A percentile compares a stretch with the other conserved stretches of the same genome.
Conservation (phyloP, 2,888 invertebrate species). For the Eilema sororculum region DNA sequence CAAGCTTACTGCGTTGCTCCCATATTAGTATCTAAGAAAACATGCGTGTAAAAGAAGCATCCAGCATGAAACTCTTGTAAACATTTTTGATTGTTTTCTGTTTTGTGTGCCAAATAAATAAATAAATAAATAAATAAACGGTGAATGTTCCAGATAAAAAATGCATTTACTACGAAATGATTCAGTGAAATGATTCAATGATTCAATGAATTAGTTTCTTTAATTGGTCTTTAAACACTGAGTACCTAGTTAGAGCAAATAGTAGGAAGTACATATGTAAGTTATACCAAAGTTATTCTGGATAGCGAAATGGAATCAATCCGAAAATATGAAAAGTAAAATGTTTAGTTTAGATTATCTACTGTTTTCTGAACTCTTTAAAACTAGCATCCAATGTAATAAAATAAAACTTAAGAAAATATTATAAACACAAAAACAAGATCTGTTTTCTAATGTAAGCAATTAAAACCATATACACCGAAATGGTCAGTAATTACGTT, state of each 20-base stretch:
- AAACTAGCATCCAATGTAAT: no score
- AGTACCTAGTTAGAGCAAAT: neutral
- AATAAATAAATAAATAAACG: no score
- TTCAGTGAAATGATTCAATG: no score
- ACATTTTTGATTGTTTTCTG: no score
- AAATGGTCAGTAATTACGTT: conserved; percentile 60
- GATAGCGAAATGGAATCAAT: neutral
- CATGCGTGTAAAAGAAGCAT: neutral
- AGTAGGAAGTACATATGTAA: neutral
- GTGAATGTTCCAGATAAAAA: no score
- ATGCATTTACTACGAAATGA: no score
- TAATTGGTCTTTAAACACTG: neutral
- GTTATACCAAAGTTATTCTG: neutral
- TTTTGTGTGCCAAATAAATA: no score
- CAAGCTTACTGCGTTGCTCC: neutral
- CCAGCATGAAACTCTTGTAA: no score
- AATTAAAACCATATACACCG: conserved; percentile 53
- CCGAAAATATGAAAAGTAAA: neutral
- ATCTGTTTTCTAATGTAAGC: conserved; percentile 42
- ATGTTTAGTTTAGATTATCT: neutral
- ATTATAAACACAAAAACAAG: conserved; percentile 30
- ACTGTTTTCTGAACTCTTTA: no score
- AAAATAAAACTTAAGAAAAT: conserved; percentile 5
- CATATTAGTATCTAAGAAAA: neutral
- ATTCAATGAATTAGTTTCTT: no score